A percentile compares a stretch with the other conserved stretches of the same genome.
phyloP scores from a whole-genome alignment of 1,140 invertebrate genomes.

The Leptinotarsa lineolata region DNA sequence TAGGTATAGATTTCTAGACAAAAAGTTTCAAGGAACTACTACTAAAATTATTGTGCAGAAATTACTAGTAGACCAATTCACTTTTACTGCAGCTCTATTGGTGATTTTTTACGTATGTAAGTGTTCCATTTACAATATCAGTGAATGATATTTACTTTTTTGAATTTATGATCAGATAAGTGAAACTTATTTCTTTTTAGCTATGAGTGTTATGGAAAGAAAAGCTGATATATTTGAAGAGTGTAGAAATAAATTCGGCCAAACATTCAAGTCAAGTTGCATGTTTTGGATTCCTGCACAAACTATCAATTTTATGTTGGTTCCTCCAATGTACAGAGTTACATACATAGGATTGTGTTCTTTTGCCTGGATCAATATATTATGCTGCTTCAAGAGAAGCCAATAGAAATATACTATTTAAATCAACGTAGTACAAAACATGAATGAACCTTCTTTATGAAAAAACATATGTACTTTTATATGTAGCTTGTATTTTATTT shows the following conservation, averaged over 20 bases:
- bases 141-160: neutral
- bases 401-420: neutral
- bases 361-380: slow-evolving; percentile 45
- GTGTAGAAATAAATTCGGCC: slow-evolving; percentile 70
- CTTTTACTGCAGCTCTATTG: slow-evolving; percentile 73
- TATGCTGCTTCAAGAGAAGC: slow-evolving; percentile 40
- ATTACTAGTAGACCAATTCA: slow-evolving; percentile 75
- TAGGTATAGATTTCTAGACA: slow-evolving; percentile 82
- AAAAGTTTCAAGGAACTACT: slow-evolving; percentile 67
- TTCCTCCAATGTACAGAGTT: slow-evolving; percentile 42
- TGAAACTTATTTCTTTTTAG: slow-evolving; percentile 56
- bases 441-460: neutral
- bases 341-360: slow-evolving; percentile 43
- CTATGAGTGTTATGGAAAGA: slow-evolving; percentile 73
- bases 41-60: slow-evolving; percentile 69
- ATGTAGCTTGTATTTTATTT: too few species aligned
- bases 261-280: slow-evolving; percentile 74
- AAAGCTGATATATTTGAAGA: slow-evolving; percentile 70
- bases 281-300: slow-evolving; percentile 80
- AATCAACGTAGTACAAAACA: neutral
- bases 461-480: too few species aligned
- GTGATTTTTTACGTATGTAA: slow-evolving; percentile 73
- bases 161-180: neutral
- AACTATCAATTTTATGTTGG: slow-evolving; percentile 71
- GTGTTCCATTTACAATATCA: slow-evolving; percentile 44